phyloP scores from a whole-genome alignment of 2,888 invertebrate genomes.

The Clivina fossor region DNA sequence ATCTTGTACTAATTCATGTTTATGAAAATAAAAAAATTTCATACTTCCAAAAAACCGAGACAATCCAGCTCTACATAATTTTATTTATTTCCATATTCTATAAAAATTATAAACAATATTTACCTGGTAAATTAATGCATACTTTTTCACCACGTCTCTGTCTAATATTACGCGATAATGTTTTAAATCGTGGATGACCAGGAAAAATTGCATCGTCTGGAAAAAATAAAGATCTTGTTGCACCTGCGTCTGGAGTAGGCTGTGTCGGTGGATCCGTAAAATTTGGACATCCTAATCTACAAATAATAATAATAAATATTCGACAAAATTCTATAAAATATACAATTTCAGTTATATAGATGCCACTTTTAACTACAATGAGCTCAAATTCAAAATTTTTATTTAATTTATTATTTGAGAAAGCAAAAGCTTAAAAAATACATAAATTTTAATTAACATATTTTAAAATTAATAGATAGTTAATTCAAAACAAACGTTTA shows the following conservation, averaged over 20 bases:
- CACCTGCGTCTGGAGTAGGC: constrained; percentile 71
- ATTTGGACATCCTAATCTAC: constrained; percentile 80
- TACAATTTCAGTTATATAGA: background rate
- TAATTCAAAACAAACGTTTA: too few species aligned
- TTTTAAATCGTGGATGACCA: constrained; percentile 95
- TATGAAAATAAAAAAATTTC: too few species aligned
- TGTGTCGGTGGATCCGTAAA: constrained; percentile 82
- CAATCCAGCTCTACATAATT: too few species aligned
- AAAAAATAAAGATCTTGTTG: constrained; percentile 85
- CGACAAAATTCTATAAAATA: background rate
- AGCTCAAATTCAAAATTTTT: too few species aligned
- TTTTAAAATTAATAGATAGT: too few species aligned
- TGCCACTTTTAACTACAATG: background rate
- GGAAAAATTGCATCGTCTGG: constrained; percentile 92
- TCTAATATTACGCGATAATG: constrained; percentile 90
- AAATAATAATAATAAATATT: constrained; percentile 45
- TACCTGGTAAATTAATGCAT: constrained; percentile 94
- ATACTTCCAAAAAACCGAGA: too few species aligned
- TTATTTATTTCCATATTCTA: background rate
- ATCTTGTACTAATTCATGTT: too few species aligned
- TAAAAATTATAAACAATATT: constrained; percentile 43
- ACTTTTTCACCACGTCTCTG: constrained; percentile 91
- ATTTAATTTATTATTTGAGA: background rate
- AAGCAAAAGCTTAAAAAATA: too few species aligned
- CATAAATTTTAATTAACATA: too few species aligned